Conservation (phyloP, 2,888 invertebrate species). For the Tigriopus californicus region DNA sequence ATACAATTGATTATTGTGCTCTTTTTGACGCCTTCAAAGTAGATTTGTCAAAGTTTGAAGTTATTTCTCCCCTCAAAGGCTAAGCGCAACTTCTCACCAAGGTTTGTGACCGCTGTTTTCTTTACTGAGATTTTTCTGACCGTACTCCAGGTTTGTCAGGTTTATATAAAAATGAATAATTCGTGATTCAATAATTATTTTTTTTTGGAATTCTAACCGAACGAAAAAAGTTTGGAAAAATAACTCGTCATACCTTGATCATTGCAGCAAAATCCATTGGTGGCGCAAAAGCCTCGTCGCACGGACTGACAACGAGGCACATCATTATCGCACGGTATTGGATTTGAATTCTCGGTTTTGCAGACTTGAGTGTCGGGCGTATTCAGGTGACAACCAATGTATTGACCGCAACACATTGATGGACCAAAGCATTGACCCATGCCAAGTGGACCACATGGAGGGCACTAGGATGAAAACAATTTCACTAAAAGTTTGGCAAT, state of each 20-base stretch:
- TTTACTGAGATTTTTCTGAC: no score
- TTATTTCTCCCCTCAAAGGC: no score
- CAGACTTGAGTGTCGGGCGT: neutral
- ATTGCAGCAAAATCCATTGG: neutral
- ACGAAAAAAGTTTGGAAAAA: no score
- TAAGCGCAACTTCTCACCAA: no score
- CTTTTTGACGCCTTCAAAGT: no score
- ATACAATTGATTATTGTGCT: no score
- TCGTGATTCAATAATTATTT: no score
- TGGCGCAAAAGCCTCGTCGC: neutral
- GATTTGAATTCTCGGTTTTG: neutral
- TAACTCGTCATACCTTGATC: neutral
- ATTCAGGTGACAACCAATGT: neutral
- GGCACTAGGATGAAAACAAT: neutral
- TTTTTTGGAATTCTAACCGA: no score
- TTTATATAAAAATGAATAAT: no score
- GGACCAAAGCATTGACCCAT: neutral
- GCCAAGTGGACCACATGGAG: neutral
- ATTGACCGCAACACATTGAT: neutral
- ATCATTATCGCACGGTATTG: neutral
- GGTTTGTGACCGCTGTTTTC: no score
- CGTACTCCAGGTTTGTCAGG: no score
- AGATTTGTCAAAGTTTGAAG: no score
- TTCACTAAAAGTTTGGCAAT: neutral
- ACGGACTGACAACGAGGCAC: neutral